These are phyloP conservation scores for Drosophila phalerata DNA, from an alignment of 2,888 invertebrate species.

Conservation along the genomic window DNA sequence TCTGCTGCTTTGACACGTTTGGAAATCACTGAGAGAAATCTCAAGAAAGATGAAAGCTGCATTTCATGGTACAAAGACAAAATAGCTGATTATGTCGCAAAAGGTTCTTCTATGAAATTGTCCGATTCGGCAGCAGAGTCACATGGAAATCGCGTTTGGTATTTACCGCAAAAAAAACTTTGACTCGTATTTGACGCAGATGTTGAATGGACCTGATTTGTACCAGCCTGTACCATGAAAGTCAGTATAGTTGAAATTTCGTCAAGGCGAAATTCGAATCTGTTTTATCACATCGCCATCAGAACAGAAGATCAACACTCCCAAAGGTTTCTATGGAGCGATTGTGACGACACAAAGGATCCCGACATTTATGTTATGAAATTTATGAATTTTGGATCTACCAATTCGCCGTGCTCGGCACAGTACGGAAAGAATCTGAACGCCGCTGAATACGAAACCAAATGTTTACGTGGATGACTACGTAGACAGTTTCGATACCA, in stretches of 20 bases:
- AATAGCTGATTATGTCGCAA: background rate
- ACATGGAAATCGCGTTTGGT: background rate
- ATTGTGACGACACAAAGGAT: too few species aligned
- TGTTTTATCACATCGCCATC: constrained; percentile 1
- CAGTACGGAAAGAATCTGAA: too few species aligned
- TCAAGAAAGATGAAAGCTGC: background rate
- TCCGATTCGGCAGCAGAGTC: background rate
- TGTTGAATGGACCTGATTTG: background rate
- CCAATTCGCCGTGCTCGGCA: too few species aligned
- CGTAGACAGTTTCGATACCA: background rate
- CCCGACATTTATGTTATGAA: too few species aligned
- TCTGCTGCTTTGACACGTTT: background rate
- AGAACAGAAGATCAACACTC: background rate
- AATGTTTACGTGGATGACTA: constrained; percentile 2
- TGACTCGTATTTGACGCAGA: background rate
- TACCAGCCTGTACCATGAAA: background rate
- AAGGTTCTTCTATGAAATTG: constrained; percentile 4
- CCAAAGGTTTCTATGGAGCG: too few species aligned
- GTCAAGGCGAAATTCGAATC: background rate
- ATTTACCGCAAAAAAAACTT: background rate
- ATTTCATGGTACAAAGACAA: background rate
- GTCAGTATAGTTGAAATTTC: background rate
- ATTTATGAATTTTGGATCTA: too few species aligned
- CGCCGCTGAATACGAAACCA: too few species aligned
- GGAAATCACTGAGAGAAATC: background rate